Evolutionary conservation across 2,888 invertebrate genomes (phyloP).

Genomic region (Phymatocera aterrima): DNA sequence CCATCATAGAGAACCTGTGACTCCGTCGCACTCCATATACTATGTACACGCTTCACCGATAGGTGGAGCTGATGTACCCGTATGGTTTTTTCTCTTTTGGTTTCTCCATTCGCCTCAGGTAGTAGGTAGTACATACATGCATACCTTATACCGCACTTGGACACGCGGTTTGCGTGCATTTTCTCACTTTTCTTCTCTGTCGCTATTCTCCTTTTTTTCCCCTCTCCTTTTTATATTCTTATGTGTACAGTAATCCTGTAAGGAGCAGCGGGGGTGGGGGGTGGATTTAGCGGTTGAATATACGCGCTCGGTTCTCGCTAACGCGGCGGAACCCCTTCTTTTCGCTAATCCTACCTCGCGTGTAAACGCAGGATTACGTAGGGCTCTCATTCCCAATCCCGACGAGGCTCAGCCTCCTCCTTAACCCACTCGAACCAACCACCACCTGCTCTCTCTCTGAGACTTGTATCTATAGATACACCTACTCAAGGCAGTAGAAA

Average conservation of each 20-base stretch:
- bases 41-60: too few relatives aligned
- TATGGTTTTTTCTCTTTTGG: too few relatives aligned
- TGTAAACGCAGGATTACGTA: slow-evolving; percentile 56
- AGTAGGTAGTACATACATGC: too few relatives aligned
- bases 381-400: slow-evolving; percentile 50
- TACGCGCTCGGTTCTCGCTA: neutral
- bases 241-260: too few relatives aligned
- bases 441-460: slow-evolving; percentile 46
- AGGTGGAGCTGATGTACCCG: too few relatives aligned
- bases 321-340: slow-evolving; percentile 29
- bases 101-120: too few relatives aligned
- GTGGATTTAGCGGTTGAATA: neutral
- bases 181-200: neutral
- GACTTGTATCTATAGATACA: slow-evolving; percentile 8
- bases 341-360: slow-evolving; percentile 56
- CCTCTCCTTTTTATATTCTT: neutral
- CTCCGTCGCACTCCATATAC: too few relatives aligned
- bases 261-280: too few relatives aligned
- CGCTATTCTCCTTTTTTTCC: neutral
- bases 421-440: slow-evolving; percentile 40
- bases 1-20: too few relatives aligned
- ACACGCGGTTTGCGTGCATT: neutral
- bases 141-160: neutral
- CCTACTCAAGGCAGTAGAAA: neutral
- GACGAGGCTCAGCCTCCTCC: slow-evolving; percentile 25